Evolutionary conservation across 2,888 invertebrate genomes (phyloP).

Genomic region (Xiphydria camelus): DNA sequence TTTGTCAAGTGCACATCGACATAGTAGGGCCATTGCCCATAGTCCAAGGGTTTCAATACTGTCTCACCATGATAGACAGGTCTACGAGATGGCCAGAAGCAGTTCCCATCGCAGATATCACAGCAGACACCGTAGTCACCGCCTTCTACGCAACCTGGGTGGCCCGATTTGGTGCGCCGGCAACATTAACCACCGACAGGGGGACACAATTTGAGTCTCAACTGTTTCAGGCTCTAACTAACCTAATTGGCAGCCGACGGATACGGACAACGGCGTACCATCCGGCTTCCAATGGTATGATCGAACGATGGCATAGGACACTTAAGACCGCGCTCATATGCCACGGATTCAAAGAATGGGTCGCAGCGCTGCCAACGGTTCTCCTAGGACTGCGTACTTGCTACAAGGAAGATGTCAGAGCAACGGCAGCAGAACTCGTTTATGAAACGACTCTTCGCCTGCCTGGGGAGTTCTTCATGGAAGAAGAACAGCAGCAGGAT

Average conservation of each 20-base stretch:
- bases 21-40: no score
- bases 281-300: no score
- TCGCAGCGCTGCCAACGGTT: constrained; percentile 21
- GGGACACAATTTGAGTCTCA: no score
- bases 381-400: constrained; percentile 26
- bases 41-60: no score
- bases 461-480: constrained; percentile 21
- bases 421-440: constrained; percentile 26
- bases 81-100: no score
- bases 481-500: background rate
- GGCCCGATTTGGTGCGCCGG: constrained; percentile 24
- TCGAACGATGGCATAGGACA: no score
- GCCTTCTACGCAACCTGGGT: constrained; percentile 25
- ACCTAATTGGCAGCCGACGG: constrained; percentile 17
- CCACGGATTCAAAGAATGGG: constrained; percentile 21
- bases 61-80: no score
- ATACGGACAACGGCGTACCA: no score
- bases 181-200: constrained; percentile 34
- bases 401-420: constrained; percentile 18
- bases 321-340: constrained; percentile 31
- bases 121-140: constrained; percentile 17
- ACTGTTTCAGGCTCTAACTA: constrained; percentile 33
- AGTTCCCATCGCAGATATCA: no score
- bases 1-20: no score
- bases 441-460: constrained; percentile 25